Conservation (phyloP, 1,140 invertebrate species). For the Arctopsyche grandis region DNA sequence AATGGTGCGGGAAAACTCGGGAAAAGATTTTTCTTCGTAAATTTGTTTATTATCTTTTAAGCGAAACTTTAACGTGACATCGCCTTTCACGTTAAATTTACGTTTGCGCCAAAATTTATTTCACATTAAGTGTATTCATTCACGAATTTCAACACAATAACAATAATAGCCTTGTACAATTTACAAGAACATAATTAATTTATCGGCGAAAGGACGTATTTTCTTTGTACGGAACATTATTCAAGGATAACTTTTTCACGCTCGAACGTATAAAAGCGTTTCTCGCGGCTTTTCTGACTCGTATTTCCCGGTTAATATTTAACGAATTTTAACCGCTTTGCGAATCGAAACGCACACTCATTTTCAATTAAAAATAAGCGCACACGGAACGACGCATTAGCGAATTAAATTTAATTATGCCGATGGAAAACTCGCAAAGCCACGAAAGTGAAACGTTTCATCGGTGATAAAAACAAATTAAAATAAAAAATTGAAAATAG, state of each 20-base stretch:
- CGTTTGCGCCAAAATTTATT: not conserved
- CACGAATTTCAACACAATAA: not conserved
- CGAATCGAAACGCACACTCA: not conserved
- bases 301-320: no score
- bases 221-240: no score
- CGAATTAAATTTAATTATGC: constrained; percentile 14
- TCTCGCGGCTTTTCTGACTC: no score
- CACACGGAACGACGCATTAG: not conserved
- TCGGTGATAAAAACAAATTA: not conserved
- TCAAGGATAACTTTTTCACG: no score
- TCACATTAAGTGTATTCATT: no score
- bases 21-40: not conserved
- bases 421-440: not conserved
- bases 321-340: no score
- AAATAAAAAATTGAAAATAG: no score
- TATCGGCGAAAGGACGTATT: no score
- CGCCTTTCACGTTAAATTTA: not conserved
- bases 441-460: not conserved
- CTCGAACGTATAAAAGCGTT: no score
- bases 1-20: not conserved
- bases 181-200: no score
- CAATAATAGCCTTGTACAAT: no score
- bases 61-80: constrained; percentile 1
- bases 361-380: not conserved
- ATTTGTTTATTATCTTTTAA: not conserved